phyloP scores from a whole-genome alignment of 2,113 vertebrate species.

The Corythornis vintsioides region DNA sequence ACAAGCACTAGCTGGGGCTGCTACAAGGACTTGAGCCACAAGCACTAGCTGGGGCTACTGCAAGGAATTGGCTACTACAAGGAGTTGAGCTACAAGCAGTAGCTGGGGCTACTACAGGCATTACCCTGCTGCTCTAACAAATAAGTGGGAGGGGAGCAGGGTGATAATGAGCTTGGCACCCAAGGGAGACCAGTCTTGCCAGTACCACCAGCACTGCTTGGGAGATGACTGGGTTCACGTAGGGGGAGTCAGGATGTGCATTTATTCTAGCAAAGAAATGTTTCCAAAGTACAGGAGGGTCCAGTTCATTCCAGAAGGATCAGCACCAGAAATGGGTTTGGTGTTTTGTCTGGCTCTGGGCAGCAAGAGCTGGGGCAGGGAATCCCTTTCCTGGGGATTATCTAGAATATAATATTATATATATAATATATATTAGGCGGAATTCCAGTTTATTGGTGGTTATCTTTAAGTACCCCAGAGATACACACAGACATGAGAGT shows the following conservation, averaged over 20 bases:
- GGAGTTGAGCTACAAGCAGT: neutral
- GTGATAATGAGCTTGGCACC: neutral
- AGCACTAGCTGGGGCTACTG: no score
- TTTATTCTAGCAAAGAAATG: neutral
- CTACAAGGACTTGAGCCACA: no score
- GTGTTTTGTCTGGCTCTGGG: neutral
- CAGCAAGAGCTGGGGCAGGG: neutral
- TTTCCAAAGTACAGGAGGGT: neutral
- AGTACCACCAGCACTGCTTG: neutral
- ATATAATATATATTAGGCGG: no score
- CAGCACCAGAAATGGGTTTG: neutral
- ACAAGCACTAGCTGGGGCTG: no score
- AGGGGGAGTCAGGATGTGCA: neutral
- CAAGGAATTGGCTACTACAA: no score
- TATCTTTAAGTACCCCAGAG: neutral
- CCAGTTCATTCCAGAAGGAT: neutral
- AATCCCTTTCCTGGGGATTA: neutral
- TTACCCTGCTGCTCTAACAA: neutral
- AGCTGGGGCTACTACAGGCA: neutral
- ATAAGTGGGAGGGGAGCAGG: neutral
- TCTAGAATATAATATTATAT: no score
- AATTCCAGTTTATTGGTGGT: no score
- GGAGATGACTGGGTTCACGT: neutral
- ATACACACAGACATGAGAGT: neutral
- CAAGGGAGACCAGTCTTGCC: neutral